These are phyloP conservation scores for Spisula solida DNA, from an alignment of 2,888 invertebrate genomes.

Conservation along the genomic window DNA sequence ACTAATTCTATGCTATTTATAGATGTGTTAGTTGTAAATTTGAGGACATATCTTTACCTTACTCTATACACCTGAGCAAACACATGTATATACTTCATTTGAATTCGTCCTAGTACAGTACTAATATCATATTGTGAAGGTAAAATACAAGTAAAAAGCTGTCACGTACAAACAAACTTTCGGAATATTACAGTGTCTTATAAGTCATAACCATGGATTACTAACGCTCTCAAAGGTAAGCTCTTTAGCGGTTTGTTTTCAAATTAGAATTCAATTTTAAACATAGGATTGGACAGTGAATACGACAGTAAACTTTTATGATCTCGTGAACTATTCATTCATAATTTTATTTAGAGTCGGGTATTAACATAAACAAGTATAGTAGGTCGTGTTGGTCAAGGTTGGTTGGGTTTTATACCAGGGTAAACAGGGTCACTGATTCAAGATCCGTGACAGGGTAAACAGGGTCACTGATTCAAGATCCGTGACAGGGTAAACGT, in stretches of 20 bases:
- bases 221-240: not conserved
- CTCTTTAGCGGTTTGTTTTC: not conserved
- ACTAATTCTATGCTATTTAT: constrained; percentile 29
- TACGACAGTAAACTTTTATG: not conserved
- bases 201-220: not conserved
- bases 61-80: constrained; percentile 28
- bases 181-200: not conserved
- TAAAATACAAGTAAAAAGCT: constrained; percentile 1
- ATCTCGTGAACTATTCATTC: not conserved
- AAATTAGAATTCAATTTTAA: not conserved
- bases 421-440: not conserved
- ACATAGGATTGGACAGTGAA: not conserved
- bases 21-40: constrained; percentile 37
- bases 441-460: not conserved
- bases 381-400: not conserved
- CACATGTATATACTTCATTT: constrained; percentile 8
- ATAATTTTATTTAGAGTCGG: not conserved
- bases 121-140: not conserved
- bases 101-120: not conserved
- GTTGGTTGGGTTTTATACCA: not conserved
- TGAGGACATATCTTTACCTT: constrained; percentile 32
- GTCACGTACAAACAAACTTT: not conserved
- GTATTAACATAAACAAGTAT: not conserved
- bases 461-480: not conserved
- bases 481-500: not conserved